Percentiles rank a stretch among this genome's conserved stretches.
Evolutionary conservation across 2,113 vertebrate species (phyloP).

Genomic region (Anguilla japonica): DNA sequence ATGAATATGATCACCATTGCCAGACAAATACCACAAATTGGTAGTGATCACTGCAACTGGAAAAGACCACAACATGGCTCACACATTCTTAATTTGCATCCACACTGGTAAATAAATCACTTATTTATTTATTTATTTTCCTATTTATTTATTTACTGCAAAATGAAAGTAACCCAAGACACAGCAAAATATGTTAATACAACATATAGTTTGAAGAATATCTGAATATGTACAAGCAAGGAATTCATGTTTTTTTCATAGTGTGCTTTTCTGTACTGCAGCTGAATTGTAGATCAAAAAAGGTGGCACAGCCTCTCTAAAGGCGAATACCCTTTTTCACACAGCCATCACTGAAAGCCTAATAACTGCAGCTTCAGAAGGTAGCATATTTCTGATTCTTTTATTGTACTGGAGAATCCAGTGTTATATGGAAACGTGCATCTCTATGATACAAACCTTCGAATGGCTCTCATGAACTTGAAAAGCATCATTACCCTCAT

Average conservation of each 20-base stretch:
- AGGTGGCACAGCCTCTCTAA: not conserved
- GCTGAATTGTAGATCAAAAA: not conserved
- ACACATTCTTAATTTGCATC: too few species aligned
- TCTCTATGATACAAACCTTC: not conserved
- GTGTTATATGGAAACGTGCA: not conserved
- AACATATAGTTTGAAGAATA: not conserved
- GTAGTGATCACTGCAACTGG: not conserved
- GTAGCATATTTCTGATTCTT: not conserved
- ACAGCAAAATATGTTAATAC: too few species aligned
- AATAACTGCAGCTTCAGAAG: not conserved
- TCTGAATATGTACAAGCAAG: not conserved
- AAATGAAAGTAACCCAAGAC: too few species aligned
- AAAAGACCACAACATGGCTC: not conserved
- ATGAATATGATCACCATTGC: too few species aligned
- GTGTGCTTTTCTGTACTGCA: not conserved
- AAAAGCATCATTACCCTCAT: too few species aligned
- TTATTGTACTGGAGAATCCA: not conserved
- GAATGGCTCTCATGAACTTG: too few species aligned
- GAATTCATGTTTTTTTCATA: not conserved
- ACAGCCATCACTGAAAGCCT: not conserved
- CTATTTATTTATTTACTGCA: too few species aligned
- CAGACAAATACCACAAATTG: too few species aligned
- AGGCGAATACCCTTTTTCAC: not conserved
- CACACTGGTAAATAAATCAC: too few species aligned
- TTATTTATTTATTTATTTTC: too few species aligned